A percentile compares a stretch with the other conserved stretches of the same genome.
Evolutionary conservation across 2,113 vertebrate species (phyloP).

Genomic region (Hylia prasina): DNA sequence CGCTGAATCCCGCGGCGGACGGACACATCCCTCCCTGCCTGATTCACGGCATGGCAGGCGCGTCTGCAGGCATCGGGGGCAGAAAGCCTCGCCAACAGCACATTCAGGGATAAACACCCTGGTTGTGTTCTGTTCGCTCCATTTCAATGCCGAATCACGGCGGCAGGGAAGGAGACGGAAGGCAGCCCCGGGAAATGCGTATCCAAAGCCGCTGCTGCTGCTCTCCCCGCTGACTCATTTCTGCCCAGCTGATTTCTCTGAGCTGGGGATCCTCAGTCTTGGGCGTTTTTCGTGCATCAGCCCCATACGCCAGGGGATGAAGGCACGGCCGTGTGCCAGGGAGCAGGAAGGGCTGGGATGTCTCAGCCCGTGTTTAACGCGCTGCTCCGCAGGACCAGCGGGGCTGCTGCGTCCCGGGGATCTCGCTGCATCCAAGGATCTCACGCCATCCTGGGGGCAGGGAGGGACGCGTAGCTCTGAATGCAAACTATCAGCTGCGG

Average conservation of each 20-base stretch:
- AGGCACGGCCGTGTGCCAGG: neutral
- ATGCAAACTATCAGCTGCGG: neutral
- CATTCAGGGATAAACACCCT: fast-evolving
- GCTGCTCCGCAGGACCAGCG: fast-evolving
- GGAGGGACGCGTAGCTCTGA: neutral
- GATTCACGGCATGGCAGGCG: fast-evolving
- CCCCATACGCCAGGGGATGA: fast-evolving
- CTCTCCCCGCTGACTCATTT: neutral
- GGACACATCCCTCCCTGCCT: neutral
- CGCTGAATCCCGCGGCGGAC: neutral
- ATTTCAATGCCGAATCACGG: neutral
- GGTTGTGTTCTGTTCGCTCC: neutral
- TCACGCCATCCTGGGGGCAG: neutral
- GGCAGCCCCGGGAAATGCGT: neutral
- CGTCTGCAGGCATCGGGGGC: neutral
- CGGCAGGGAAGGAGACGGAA: neutral
- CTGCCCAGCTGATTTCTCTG: neutral
- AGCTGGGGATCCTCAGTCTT: neutral
- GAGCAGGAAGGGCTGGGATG: neutral
- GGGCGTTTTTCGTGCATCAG: neutral
- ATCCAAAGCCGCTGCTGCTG: neutral
- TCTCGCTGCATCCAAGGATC: neutral
- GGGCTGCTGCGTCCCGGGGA: neutral
- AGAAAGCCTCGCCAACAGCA: neutral
- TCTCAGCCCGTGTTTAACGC: fast-evolving